Evolutionary conservation across 2,113 vertebrate genomes (phyloP).

Genomic region (Maccullochella peelii): DNA sequence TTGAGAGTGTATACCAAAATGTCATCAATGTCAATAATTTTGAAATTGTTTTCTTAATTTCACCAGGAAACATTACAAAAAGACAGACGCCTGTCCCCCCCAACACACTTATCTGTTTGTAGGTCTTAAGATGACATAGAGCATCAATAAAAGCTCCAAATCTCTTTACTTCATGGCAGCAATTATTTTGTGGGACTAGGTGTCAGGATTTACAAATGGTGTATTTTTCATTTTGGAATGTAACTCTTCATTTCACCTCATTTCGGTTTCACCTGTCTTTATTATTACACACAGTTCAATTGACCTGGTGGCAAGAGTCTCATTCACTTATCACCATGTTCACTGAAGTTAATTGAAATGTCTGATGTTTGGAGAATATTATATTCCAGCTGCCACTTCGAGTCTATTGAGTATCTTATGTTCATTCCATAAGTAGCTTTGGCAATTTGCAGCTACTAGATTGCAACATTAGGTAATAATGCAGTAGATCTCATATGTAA

Average conservation of each 20-base stretch:
- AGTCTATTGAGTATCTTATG: not conserved
- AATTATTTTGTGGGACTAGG: slow-evolving; percentile 2
- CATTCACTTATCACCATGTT: slow-evolving; percentile 17
- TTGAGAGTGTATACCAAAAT: no score
- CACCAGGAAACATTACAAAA: no score
- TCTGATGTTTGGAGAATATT: slow-evolving; percentile 14
- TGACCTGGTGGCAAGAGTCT: slow-evolving; percentile 2
- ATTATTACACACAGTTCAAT: slow-evolving; percentile 14
- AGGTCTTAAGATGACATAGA: not conserved
- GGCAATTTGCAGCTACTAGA: not conserved
- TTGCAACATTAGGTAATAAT: not conserved
- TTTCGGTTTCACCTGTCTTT: slow-evolving; percentile 7
- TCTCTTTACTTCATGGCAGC: not conserved
- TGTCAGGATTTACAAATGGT: slow-evolving; percentile 22
- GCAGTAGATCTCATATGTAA: not conserved
- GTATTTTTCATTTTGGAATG: slow-evolving; percentile 21
- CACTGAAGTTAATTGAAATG: slow-evolving; percentile 11
- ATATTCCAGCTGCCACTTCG: not conserved
- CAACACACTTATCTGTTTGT: not conserved
- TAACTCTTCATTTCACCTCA: slow-evolving; percentile 26
- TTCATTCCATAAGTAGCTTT: not conserved
- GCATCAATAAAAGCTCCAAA: not conserved
- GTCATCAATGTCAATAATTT: no score
- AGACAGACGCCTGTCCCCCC: no score
- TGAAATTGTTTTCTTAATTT: no score